Evolutionary conservation across 2,797 vertebrate genomes (phyloP).

Genomic region (Paedocypris micromegethes): DNA sequence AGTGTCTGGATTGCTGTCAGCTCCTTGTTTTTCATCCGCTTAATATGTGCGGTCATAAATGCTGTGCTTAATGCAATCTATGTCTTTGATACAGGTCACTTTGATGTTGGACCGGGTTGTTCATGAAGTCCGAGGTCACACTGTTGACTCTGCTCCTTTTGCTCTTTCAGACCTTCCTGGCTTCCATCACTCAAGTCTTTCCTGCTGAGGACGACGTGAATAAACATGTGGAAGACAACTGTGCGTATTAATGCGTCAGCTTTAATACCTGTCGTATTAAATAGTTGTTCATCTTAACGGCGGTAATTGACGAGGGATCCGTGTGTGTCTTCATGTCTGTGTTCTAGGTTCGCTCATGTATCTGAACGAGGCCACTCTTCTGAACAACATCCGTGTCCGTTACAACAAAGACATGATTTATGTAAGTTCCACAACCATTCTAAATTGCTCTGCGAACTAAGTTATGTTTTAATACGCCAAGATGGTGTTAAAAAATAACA

Average conservation of each 20-base stretch:
- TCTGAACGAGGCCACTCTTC: conserved; percentile 96
- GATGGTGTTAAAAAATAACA: too few species aligned
- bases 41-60: conserved; percentile 15
- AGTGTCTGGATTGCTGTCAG: conserved; percentile 4
- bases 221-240: conserved; percentile 96
- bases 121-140: background rate
- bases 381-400: conserved; percentile 92
- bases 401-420: conserved; percentile 98
- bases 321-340: too few species aligned
- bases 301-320: too few species aligned
- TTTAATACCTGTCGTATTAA: background rate
- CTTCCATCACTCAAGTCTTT: conserved; percentile 91
- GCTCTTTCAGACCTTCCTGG: conserved; percentile 81
- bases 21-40: conserved; percentile 20
- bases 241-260: conserved; percentile 69
- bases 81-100: conserved; percentile 11
- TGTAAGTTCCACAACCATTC: conserved; percentile 66
- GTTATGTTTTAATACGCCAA: too few species aligned
- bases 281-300: background rate
- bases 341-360: conserved; percentile 92
- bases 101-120: background rate
- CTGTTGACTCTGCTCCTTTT: conserved; percentile 20
- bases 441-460: background rate
- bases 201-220: conserved; percentile 95
- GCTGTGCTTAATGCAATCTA: background rate